These are phyloP conservation scores for Nannoperca australis DNA, from an alignment of 2,797 vertebrate species.

Conservation along the genomic window DNA sequence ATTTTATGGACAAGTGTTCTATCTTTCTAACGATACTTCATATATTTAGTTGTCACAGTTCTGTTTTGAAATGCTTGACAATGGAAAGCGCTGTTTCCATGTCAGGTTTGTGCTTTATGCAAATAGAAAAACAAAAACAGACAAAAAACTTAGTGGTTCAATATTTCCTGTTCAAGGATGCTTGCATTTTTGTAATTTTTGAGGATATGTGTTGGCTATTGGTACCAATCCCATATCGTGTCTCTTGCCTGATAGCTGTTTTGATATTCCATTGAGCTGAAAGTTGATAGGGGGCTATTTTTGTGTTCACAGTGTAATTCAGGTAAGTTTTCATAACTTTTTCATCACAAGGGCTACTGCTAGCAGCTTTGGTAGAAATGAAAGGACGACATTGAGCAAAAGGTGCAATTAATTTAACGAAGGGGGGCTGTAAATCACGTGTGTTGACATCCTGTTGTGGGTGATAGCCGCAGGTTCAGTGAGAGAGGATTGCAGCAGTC, in stretches of 20 bases:
- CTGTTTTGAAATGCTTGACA: constrained; percentile 76
- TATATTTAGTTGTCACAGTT: constrained; percentile 79
- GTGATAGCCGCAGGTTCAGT: constrained; percentile 57
- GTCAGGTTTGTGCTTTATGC: constrained; percentile 84
- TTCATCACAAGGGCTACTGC: constrained; percentile 88
- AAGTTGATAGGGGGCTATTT: constrained; percentile 66
- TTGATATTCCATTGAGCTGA: constrained; percentile 72
- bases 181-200: constrained; percentile 72
- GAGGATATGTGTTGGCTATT: constrained; percentile 70
- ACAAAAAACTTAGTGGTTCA: constrained; percentile 75
- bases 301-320: constrained; percentile 84
- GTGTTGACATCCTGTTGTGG: constrained; percentile 51
- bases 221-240: constrained; percentile 79
- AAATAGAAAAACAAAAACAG: constrained; percentile 79
- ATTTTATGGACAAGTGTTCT: constrained; percentile 82
- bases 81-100: constrained; percentile 67
- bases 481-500: constrained; percentile 62
- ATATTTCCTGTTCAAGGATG: constrained; percentile 78
- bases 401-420: constrained; percentile 69
- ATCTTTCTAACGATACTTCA: constrained; percentile 81
- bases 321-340: constrained; percentile 86
- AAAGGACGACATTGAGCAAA: constrained; percentile 68
- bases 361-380: constrained; percentile 73
- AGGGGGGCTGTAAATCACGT: constrained; percentile 42
- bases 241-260: constrained; percentile 78